phyloP scores from a whole-genome alignment of 2,888 invertebrate species.

The Nysson spinosus region DNA sequence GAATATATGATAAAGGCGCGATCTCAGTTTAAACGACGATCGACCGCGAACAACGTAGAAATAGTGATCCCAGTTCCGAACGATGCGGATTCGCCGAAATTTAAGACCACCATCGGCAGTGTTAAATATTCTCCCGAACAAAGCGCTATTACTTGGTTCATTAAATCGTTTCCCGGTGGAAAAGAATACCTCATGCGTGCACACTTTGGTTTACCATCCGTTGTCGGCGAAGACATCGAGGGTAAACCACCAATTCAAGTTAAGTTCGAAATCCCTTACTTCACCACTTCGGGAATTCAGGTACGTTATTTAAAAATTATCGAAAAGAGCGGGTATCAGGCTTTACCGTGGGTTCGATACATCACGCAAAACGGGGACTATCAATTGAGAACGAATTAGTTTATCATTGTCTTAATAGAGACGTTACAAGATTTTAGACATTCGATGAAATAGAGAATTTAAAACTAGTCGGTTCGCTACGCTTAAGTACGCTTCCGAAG shows the following conservation, averaged over 20 bases:
- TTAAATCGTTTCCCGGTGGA: conserved; percentile 98
- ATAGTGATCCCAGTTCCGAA: conserved; percentile 97
- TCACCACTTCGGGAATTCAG: conserved; percentile 99
- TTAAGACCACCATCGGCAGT: conserved; percentile 97
- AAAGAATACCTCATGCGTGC: conserved; percentile 99
- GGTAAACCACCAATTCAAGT: conserved; percentile 99
- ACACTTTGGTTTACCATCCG: conserved; percentile 97
- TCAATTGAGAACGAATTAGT: conserved; percentile 93
- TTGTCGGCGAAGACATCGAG: conserved; percentile 95
- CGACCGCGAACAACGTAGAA: conserved; percentile 99
- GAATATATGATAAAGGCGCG: conserved; percentile 99
- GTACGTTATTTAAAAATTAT: conserved; percentile 97
- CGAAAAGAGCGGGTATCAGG: conserved; percentile 99
- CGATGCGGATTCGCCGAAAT: conserved; percentile 99
- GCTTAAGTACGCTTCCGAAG: conserved; percentile 26
- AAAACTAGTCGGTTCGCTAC: conserved; percentile 40
- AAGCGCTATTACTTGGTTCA: conserved; percentile 97
- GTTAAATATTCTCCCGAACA: conserved; percentile 98
- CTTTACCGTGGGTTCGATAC: conserved; percentile 99
- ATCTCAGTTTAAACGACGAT: conserved; percentile 97
- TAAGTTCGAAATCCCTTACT: conserved; percentile 99
- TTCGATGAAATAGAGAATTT: conserved; percentile 2
- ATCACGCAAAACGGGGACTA: conserved; percentile 99
- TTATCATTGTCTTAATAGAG: neutral
- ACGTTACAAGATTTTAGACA: neutral